phyloP scores from a whole-genome alignment of 2,797 vertebrate species.

The Ctenosaura bakeri region DNA sequence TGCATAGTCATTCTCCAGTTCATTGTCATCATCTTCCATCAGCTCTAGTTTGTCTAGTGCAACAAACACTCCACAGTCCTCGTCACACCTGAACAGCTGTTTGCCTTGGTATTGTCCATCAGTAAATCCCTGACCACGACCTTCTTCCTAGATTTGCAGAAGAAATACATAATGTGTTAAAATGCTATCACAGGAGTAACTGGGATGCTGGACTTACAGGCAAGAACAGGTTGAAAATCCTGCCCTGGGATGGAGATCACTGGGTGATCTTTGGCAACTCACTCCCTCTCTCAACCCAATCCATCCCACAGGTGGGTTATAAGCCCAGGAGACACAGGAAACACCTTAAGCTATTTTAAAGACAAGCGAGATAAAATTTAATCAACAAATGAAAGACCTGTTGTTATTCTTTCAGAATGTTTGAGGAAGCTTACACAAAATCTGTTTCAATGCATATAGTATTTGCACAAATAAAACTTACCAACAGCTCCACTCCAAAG shows the following conservation, averaged over 20 bases:
- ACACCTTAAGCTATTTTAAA: background rate
- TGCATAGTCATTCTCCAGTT: constrained; percentile 89
- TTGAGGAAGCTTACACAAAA: background rate
- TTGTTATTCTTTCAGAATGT: constrained; percentile 13
- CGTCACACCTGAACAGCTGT: constrained; percentile 97
- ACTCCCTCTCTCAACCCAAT: background rate
- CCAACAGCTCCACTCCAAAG: constrained; percentile 98
- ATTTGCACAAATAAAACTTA: constrained; percentile 77
- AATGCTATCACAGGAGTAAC: background rate
- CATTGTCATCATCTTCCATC: constrained; percentile 91
- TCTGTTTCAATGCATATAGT: background rate
- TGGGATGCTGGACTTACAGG: background rate
- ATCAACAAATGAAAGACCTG: constrained; percentile 7
- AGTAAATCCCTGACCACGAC: constrained; percentile 96
- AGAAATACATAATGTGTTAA: background rate
- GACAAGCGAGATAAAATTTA: background rate
- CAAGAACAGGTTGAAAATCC: background rate
- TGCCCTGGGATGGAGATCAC: background rate
- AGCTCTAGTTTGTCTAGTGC: constrained; percentile 97
- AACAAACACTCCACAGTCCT: constrained; percentile 98
- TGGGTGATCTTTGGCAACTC: background rate
- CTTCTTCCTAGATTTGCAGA: constrained; percentile 89
- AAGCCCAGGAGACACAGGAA: background rate
- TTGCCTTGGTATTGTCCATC: constrained; percentile 97
- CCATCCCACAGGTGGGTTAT: background rate